These are phyloP conservation scores for Gnathonemus echidnorhynchus DNA, from an alignment of 2,113 vertebrate species.

Conservation along the genomic window DNA sequence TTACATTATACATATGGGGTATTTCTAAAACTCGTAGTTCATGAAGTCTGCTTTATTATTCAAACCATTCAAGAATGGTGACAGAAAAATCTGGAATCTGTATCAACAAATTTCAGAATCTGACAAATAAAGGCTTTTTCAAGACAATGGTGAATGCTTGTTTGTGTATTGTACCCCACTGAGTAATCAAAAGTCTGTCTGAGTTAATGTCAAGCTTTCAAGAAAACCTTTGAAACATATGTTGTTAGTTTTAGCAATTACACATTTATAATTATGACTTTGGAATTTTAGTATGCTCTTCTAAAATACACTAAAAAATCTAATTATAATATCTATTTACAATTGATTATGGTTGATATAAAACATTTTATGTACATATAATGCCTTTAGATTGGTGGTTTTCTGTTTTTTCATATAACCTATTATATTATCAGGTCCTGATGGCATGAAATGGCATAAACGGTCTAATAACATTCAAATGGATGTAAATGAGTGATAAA, in stretches of 20 bases:
- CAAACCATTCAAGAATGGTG: background rate
- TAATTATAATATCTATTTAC: background rate
- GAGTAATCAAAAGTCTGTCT: background rate
- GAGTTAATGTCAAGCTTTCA: background rate
- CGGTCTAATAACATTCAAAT: slow-evolving; percentile 5
- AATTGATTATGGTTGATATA: background rate
- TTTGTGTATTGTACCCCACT: background rate
- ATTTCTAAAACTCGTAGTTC: background rate
- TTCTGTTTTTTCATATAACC: background rate
- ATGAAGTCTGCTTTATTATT: background rate
- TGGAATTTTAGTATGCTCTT: background rate
- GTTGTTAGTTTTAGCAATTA: background rate
- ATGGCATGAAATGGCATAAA: background rate
- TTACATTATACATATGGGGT: background rate
- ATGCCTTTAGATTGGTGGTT: background rate
- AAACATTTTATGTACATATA: background rate
- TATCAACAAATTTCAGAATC: background rate
- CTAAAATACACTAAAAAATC: background rate
- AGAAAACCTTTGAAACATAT: background rate
- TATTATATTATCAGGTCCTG: background rate
- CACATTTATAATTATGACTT: background rate
- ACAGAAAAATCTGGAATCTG: background rate
- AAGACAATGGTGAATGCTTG: background rate
- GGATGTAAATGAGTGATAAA: slow-evolving; percentile 8
- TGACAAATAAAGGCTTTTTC: background rate